These are phyloP conservation scores for Hirundichthys speculiger DNA, from an alignment of 2,113 vertebrate genomes.

Conservation along the genomic window DNA sequence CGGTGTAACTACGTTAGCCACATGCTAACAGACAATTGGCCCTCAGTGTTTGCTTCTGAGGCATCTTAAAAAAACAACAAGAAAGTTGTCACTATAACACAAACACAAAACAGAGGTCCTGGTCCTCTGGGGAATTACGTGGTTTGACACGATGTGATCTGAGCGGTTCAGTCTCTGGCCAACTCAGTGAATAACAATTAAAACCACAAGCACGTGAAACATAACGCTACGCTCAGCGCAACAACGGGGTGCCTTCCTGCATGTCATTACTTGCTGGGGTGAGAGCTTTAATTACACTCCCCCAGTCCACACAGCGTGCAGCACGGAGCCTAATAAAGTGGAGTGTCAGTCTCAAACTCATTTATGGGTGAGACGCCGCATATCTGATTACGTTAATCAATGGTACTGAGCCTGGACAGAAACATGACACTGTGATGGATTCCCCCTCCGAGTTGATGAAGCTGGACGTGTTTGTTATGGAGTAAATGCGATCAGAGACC, in stretches of 20 bases:
- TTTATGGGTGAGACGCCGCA: conserved; percentile 58
- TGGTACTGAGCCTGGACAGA: conserved; percentile 48
- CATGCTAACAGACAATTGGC: no score
- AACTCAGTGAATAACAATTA: not conserved
- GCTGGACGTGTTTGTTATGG: conserved; percentile 44
- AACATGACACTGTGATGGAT: conserved; percentile 53
- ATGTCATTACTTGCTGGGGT: conserved; percentile 35
- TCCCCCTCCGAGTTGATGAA: conserved; percentile 33
- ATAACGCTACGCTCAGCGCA: conserved; percentile 18
- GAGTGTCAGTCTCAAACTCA: conserved; percentile 73
- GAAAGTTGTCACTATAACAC: no score
- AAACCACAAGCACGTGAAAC: conserved; percentile 24
- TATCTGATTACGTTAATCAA: conserved; percentile 71
- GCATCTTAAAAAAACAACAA: no score
- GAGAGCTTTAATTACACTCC: conserved; percentile 69
- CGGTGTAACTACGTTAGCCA: no score
- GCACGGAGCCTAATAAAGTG: conserved; percentile 67
- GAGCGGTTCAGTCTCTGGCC: conserved; percentile 2
- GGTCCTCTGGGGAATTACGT: not conserved
- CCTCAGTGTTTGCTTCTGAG: no score
- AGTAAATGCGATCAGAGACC: conserved; percentile 40
- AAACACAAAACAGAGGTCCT: conserved; percentile 13
- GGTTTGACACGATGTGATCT: not conserved
- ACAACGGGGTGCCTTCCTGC: conserved; percentile 16
- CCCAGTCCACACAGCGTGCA: conserved; percentile 45